These are phyloP conservation scores for Falco rusticolus DNA, from an alignment of 2,797 vertebrate genomes.

Conservation along the genomic window DNA sequence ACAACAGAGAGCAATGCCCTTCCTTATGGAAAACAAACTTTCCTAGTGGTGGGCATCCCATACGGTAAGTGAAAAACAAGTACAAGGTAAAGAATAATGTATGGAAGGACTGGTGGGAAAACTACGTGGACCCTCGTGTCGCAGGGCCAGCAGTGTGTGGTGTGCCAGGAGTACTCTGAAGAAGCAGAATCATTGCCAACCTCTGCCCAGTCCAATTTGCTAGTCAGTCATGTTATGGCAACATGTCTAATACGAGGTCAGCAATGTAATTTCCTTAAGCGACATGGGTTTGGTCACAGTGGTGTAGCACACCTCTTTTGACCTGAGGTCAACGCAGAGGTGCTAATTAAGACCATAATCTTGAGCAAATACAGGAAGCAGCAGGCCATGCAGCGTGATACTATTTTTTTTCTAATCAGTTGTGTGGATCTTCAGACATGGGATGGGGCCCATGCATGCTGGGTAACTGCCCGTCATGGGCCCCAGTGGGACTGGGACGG, in stretches of 20 bases:
- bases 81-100: neutral
- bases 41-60: neutral
- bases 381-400: neutral
- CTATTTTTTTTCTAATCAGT: neutral
- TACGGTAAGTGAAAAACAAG: neutral
- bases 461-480: neutral
- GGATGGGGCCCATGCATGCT: rapidly evolving
- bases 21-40: neutral
- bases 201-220: neutral
- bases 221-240: neutral
- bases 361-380: neutral
- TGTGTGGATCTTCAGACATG: neutral
- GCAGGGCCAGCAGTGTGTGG: neutral
- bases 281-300: neutral
- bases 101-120: neutral
- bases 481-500: neutral
- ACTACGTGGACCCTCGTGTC: rapidly evolving
- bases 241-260: neutral
- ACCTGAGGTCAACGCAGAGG: neutral
- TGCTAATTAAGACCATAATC: neutral
- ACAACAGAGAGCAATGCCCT: neutral
- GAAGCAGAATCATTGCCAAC: neutral
- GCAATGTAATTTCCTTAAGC: neutral
- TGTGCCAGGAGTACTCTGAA: neutral
- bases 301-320: neutral